Base-by-base conservation (phyloP, 2,888 invertebrate species). In the Anodontia alba region DNA sequence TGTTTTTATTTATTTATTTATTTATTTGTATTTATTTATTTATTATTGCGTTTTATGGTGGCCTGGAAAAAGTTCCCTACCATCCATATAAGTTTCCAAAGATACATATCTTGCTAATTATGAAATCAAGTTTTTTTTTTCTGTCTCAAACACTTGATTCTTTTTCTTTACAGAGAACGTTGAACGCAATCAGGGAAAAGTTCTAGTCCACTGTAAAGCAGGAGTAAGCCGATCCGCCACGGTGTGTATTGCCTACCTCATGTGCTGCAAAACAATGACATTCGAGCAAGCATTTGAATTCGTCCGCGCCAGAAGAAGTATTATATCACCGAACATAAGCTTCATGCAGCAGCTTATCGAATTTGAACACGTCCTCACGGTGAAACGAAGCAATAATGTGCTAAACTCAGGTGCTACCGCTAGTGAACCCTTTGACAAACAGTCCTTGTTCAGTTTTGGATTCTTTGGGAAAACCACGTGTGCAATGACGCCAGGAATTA, bases 281-380 rank as follows among this genome's bases (percentile, higher is more conserved):
- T 89, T 95, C 79, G 94, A 95, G 69, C 91, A 94, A 73, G 94
- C 94, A 42, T 95, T 93, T 84, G 94, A 94, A 43, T 94, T 90
- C 81, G 93, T 95, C 77, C 92, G 93, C 78, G 88, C 91, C 20
- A 87, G 93, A 23, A 91, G 94, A 36, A 87, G 88, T 72, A 91
- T 94, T 78, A 94, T 95, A 71, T 94, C 94, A n/a, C 95, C 95
- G n/a, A 95, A 95, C 87, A 91, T 94, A 72, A 94, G 93, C 86
- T 95, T 95, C 90, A 94, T 95, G 94, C 93, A 92, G 78, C 95
- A 95, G 83, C 88, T 95, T 15, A 86, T 91, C 36, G 90, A 92
- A 73, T 95, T 93, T 78, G 93, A 93, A 79, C 68, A 66, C n/a
- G 68, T 78, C 20, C 69, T 82, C 10, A 51, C 77, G 5, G 62